Evolutionary conservation across 2,797 vertebrate genomes (phyloP).

Genomic region (Oreortyx pictus): DNA sequence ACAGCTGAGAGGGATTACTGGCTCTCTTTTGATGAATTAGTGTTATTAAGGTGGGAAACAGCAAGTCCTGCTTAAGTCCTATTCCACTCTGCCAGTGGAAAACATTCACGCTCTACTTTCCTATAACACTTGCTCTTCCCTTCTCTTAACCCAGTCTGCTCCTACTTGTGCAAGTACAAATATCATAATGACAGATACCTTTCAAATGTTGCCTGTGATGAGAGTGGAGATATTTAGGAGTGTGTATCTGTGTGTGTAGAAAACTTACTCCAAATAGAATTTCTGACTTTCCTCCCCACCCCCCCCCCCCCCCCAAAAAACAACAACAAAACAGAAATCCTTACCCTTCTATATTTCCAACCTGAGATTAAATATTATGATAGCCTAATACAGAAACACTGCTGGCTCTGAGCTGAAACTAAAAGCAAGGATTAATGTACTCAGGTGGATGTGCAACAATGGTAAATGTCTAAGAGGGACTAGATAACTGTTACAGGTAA

Average conservation of each 20-base stretch:
- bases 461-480: not conserved
- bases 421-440: not conserved
- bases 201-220: not conserved
- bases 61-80: not conserved
- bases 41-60: not conserved
- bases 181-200: not conserved
- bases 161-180: not conserved
- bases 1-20: not conserved
- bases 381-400: not conserved
- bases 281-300: not conserved
- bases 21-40: not conserved
- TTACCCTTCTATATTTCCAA: not conserved
- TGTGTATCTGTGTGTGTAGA: not conserved
- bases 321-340: no score
- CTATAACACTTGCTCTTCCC: not conserved
- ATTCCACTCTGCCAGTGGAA: not conserved
- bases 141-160: not conserved
- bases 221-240: not conserved
- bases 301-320: no score
- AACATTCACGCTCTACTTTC: not conserved
- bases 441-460: not conserved
- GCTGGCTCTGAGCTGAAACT: not conserved
- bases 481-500: not conserved
- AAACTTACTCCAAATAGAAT: not conserved
- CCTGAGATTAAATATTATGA: not conserved